Evolutionary conservation across 2,888 invertebrate genomes (phyloP), one percentile per base, ranked within the genome.

Genomic region (Patella ulyssiponensis): DNA sequence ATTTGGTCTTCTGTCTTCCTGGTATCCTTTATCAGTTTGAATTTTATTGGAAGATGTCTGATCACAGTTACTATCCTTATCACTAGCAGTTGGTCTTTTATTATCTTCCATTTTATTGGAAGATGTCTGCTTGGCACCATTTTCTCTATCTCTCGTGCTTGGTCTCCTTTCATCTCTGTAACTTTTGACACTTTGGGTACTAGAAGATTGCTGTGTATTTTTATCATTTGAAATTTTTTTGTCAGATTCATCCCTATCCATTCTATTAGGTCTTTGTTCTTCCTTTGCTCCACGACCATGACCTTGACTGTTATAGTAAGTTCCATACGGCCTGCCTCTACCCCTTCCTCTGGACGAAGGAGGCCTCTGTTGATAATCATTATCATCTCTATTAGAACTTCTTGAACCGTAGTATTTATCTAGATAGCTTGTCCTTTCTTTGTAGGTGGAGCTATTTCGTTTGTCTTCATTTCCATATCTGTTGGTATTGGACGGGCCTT

Each of bases 211-310:
- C 9, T 44, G 44, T 44, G 44, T 9, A 44, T 44, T 44, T 44
- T 72, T 23, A 33, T 75, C 56, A 74, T 74, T 71, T 20, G 71
- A 71, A n/a, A 53, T 33, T 27, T 56, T 44, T 44, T 44, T 7
- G 69, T 51, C 74, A 27, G 9, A n/a, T 14, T 51, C 71, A 51
- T 69, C 70, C 44, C 20, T 52, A 64, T 44, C 70, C 73, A 51
- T 69, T 52, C 69, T 64, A 33, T 70, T 71, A 56, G 33, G 3
- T 12, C 17, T 23, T 20, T 27, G 27, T 33, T n/a, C 52, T 54
- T 53, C 73, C 17, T 51, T 51, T 33, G 17, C n/a, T 56, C 69
- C 52, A 71, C 76, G 79, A n/a, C 71, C 72, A 69, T 75, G 52
- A 27, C 73, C 70, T 73, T 69, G 73, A 58, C 71, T 69, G 72